Percentiles rank a stretch among this genome's conserved stretches.
These are phyloP conservation scores for Echeneis naucrates DNA, from an alignment of 2,797 vertebrate genomes.

Conservation along the genomic window DNA sequence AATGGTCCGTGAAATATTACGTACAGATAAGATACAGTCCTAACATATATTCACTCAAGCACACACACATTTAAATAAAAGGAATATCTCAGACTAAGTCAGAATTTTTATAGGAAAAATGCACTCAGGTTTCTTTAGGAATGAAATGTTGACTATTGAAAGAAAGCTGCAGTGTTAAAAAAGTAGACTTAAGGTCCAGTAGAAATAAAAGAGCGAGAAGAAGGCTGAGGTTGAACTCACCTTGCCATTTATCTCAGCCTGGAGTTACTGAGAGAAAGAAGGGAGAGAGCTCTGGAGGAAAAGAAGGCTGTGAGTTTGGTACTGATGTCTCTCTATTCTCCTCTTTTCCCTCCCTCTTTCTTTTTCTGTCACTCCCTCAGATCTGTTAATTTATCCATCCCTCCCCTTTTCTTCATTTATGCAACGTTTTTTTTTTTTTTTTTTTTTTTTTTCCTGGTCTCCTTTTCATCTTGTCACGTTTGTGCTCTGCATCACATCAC, in stretches of 20 bases:
- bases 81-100: background rate
- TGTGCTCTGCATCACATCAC: constrained; percentile 23
- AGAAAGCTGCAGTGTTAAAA: background rate
- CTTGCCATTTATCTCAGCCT: constrained; percentile 71
- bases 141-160: background rate
- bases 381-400: constrained; percentile 63
- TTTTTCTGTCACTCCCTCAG: constrained; percentile 75
- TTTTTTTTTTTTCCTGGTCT: too few species aligned
- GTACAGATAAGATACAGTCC: background rate
- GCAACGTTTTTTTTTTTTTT: constrained; percentile 21
- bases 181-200: background rate
- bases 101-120: background rate
- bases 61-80: background rate
- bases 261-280: constrained; percentile 66
- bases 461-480: constrained; percentile 28
- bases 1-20: constrained; percentile 9
- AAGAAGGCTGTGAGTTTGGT: constrained; percentile 66
- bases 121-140: background rate
- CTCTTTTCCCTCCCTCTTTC: constrained; percentile 75
- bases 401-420: constrained; percentile 67
- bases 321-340: constrained; percentile 75
- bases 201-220: constrained; percentile 1
- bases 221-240: constrained; percentile 60
- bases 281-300: constrained; percentile 54
- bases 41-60: background rate